Conservation (phyloP, 2,113 vertebrate genomes). For the Eidolon helvum region DNA sequence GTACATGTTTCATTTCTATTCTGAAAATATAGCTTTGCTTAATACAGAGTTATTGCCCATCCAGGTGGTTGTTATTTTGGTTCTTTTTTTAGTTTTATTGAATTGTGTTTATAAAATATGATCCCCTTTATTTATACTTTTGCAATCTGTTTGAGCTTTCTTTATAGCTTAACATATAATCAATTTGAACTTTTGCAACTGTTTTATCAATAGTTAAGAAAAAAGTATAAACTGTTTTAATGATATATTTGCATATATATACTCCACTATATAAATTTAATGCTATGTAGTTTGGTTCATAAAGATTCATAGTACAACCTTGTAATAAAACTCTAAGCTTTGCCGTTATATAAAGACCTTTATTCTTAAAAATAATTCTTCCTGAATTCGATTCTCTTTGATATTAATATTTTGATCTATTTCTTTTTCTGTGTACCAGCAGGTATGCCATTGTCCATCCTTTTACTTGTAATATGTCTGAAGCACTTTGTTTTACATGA, state of each 20-base stretch:
- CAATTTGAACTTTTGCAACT: slow-evolving; percentile 15
- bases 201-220: not conserved
- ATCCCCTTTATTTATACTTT: not conserved
- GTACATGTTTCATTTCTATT: not conserved
- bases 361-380: not conserved
- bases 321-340: not conserved
- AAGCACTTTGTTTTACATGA: not conserved
- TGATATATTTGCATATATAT: not conserved
- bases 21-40: not conserved
- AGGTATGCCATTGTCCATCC: not conserved
- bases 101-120: not conserved
- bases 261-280: not conserved
- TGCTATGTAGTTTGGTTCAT: not conserved
- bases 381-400: not conserved
- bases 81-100: not conserved
- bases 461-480: not conserved
- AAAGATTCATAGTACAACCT: not conserved
- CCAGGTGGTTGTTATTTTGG: not conserved
- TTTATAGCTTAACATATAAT: not conserved
- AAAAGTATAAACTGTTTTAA: not conserved
- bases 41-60: not conserved
- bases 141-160: not conserved
- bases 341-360: not conserved
- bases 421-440: not conserved
- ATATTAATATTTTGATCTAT: not conserved